Base-by-base conservation (phyloP, 2,888 invertebrate genomes). In the Polydrusus tereticollis region DNA sequence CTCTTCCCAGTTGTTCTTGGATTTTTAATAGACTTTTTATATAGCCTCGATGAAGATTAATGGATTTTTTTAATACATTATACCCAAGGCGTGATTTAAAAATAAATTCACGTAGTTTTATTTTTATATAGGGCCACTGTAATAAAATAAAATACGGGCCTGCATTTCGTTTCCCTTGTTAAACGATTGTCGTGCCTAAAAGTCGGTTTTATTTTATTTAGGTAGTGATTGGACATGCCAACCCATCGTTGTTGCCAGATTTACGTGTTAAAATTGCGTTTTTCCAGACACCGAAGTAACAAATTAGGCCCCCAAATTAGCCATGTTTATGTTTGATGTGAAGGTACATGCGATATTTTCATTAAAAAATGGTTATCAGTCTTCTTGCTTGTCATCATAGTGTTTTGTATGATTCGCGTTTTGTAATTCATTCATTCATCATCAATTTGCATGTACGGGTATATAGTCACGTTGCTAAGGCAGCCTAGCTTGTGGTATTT, bases 181-280 rank as follows among this genome's bases (percentile, higher is more conserved):
- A 55, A 55, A 55, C 52, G 29, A 29, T 18, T 55, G 52, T 18
- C 52, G 52, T 55, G 52, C 52, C 16, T 29, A 26, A 29, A 16
- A 55, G 26, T 55, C 14, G 16, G 29, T 55, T 55, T 55, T 55
- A 55, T 29, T 55, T 55, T 55, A 55, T 55, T 29, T 55, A 55
- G 52, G 29, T 55, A 55, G 52, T 55, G 52, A 55, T 55, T 55
- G 52, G 29, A 55, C 29, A 55, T 55, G 52, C 52, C 18, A 55
- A 55, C 52, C 29, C 29, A 29, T 55, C 29, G 10, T 10, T 12
- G 52, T 55, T 55, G 52, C 52, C 52, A 55, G 52, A 26, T 55
- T 55, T 55, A 55, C 52, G 52, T 16, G 29, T 16, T 18, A 55
- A 6, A 47, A 47, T 21, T 0, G 23, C 23, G 23, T 12, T 47